Evolutionary conservation across 2,888 invertebrate genomes (phyloP).

Genomic region (Spodoptera picta): DNA sequence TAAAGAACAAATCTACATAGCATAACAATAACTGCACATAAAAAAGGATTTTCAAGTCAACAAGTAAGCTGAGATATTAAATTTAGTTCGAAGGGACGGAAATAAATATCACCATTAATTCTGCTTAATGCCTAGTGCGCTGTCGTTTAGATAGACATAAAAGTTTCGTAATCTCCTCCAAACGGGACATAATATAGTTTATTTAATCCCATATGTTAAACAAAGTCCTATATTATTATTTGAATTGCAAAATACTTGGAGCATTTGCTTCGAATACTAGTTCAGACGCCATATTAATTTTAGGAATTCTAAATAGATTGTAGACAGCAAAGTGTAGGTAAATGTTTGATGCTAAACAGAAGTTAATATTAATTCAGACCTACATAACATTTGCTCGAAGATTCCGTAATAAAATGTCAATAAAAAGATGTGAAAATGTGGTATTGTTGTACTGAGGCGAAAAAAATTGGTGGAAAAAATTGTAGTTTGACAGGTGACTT

Average conservation of each 20-base stretch:
- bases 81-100: conserved; percentile 42
- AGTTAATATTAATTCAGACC: conserved; percentile 9
- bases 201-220: conserved; percentile 43
- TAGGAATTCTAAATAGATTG: conserved; percentile 15
- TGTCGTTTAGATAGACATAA: conserved; percentile 48
- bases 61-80: conserved; percentile 31
- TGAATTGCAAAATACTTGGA: conserved; percentile 26
- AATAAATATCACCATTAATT: conserved; percentile 48
- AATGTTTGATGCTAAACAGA: conserved; percentile 29
- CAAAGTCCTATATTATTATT: conserved; percentile 32
- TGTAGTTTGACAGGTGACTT: too few species aligned
- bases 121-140: conserved; percentile 40
- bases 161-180: conserved; percentile 43
- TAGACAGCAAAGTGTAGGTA: conserved; percentile 16
- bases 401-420: not conserved
- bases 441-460: too few species aligned
- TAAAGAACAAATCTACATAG: not conserved
- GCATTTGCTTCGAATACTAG: conserved; percentile 29
- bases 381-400: too few species aligned
- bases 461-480: too few species aligned
- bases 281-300: conserved; percentile 19
- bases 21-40: conserved; percentile 1
- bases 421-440: not conserved
- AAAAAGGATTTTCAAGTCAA: conserved; percentile 15
- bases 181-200: conserved; percentile 38